Evolutionary conservation across 2,113 vertebrate genomes (phyloP).

Genomic region (Delphinapterus leucas): DNA sequence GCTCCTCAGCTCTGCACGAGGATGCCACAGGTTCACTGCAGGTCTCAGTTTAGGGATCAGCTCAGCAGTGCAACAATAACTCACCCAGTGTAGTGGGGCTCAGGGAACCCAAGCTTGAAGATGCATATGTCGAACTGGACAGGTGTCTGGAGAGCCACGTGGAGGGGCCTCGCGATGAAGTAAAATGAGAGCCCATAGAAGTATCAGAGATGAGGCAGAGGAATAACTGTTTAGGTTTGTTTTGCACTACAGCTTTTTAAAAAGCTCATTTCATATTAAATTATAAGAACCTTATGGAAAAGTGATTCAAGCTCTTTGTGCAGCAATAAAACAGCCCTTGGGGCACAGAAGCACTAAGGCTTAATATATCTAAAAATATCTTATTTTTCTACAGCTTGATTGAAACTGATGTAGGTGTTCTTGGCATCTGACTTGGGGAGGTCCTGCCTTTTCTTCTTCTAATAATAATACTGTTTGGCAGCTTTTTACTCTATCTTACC

Average conservation of each 20-base stretch:
- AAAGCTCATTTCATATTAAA: slow-evolving; percentile 68
- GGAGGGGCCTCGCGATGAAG: not conserved
- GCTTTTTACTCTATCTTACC: slow-evolving; percentile 80
- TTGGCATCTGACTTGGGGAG: slow-evolving; percentile 80
- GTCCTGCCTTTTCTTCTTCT: slow-evolving; percentile 72
- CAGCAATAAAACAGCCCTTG: slow-evolving; percentile 73
- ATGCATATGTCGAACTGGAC: not conserved
- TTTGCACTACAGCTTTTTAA: slow-evolving; percentile 52
- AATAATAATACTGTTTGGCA: slow-evolving; percentile 83
- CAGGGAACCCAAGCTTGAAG: not conserved
- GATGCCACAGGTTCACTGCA: not conserved
- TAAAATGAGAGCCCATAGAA: not conserved
- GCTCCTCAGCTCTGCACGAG: not conserved
- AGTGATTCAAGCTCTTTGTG: slow-evolving; percentile 78
- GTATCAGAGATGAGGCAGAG: not conserved
- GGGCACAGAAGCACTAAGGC: slow-evolving; percentile 74
- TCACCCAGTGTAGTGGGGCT: rapidly evolving
- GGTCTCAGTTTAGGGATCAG: not conserved
- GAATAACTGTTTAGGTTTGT: not conserved
- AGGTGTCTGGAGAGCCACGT: not conserved
- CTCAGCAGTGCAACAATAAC: not conserved
- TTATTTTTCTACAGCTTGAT: slow-evolving; percentile 69
- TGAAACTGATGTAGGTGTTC: slow-evolving; percentile 78
- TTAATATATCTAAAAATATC: slow-evolving; percentile 81
- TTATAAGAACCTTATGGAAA: slow-evolving; percentile 72